Base-by-base conservation (phyloP, 2,797 vertebrate genomes). In the Pelobates cultripes region DNA sequence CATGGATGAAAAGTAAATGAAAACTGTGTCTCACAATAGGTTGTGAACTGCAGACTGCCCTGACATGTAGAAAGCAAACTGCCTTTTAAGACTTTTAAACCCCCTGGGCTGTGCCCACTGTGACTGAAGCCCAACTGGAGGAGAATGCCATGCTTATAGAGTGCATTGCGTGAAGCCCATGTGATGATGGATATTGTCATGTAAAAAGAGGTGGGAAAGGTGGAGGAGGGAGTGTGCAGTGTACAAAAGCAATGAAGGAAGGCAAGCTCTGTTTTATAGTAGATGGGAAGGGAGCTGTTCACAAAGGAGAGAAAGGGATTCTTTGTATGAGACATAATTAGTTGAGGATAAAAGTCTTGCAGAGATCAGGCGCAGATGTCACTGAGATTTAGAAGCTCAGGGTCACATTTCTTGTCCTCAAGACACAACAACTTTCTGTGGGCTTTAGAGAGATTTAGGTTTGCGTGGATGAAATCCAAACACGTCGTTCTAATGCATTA, bases 281-380 rank as follows among this genome's bases (percentile, higher is more conserved):
- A 17, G 17, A 51, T 76, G 40, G 61, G 28, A 61, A 43, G 41
- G 63, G 28, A 63, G 14, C 44, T 15, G 40, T 5, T 2, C 7
- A 67, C 63, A 76, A 67, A 67, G 28, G 44, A 42, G 13, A 76
- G 74, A 67, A 67, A 53, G 51, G 74, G 15, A 40, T 76, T 67
- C 74, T 53, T 76, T 76, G 63, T 76, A 70, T 10, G 10, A 51
- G 51, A 69, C 66, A 43, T 43, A 69, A 69, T 57, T 60, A 78
- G 42, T 69, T 3, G 12, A 60, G 67, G 67, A 78, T 70, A 70
- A 51, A 51, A 61, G 76, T 67, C 74, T 67, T 76, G 43, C n/a
- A 51, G 43, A 66, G 61, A 51, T 67, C 17, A 67, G 63, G 61
- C 47, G 28, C 74, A 76, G 63, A 76, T 51, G 73, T 47, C 61